phyloP scores from a whole-genome alignment of 2,888 invertebrate species.

The Folsomia manolachei region DNA sequence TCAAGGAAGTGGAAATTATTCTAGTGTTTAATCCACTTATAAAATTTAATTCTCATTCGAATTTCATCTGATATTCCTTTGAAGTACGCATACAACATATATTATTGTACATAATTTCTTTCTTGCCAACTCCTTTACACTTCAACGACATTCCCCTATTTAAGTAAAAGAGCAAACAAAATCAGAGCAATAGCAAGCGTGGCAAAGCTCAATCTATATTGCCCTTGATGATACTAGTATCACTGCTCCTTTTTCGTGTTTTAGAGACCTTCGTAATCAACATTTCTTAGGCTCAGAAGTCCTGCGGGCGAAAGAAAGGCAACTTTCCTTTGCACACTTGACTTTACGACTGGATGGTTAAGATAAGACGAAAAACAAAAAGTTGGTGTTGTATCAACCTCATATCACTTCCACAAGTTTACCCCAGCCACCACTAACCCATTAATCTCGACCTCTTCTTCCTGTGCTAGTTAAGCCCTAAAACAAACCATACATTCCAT shows the following conservation, averaged over 20 bases:
- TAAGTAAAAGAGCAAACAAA: too few species aligned
- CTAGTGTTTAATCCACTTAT: background rate
- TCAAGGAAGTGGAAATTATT: background rate
- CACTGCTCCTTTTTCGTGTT: too few species aligned
- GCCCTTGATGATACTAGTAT: too few species aligned
- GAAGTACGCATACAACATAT: too few species aligned
- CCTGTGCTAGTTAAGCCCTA: too few species aligned
- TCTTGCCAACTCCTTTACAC: too few species aligned
- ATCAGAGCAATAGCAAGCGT: too few species aligned
- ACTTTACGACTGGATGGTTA: conserved; percentile 13
- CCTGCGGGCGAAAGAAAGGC: background rate
- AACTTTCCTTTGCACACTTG: background rate
- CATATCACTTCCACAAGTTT: conserved; percentile 12
- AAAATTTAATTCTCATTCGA: background rate
- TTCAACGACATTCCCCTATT: too few species aligned
- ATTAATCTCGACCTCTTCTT: conserved; percentile 13
- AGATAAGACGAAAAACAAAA: conserved; percentile 12
- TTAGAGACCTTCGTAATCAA: background rate
- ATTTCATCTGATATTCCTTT: background rate
- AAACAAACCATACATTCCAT: too few species aligned
- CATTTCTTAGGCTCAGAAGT: background rate
- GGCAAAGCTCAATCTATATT: too few species aligned
- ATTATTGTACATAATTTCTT: too few species aligned
- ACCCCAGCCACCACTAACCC: conserved; percentile 23
- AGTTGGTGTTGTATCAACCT: conserved; percentile 8